Conservation (phyloP, 2,797 vertebrate genomes). For the Anomalospiza imberbis region DNA sequence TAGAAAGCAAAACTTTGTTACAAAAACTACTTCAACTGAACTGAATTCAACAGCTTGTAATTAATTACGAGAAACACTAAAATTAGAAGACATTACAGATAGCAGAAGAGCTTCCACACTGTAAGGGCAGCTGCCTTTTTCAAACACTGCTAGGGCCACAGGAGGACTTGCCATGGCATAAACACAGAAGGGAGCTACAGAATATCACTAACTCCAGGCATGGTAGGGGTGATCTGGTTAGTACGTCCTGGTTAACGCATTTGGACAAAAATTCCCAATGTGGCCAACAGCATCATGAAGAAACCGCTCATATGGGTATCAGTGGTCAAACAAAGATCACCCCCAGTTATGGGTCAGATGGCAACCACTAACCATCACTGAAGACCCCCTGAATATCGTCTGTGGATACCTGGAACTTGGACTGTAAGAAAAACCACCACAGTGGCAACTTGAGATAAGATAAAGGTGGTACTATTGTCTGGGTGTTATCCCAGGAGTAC, state of each 20-base stretch:
- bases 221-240: background rate
- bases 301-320: background rate
- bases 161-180: background rate
- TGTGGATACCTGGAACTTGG: background rate
- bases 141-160: background rate
- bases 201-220: too few species aligned
- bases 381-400: background rate
- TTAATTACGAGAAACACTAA: background rate
- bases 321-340: background rate
- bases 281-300: background rate
- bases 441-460: background rate
- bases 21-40: background rate
- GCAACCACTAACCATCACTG: background rate
- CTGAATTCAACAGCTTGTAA: background rate
- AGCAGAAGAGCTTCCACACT: background rate
- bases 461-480: background rate
- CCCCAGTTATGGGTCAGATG: background rate
- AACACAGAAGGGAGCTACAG: background rate
- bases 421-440: background rate
- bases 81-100: background rate
- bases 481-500: background rate
- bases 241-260: rapidly evolving
- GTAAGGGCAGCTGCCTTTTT: background rate
- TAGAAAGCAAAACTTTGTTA: background rate
- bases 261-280: background rate